Conservation (phyloP, 92 coral and sea anemone genomes). For the Porites cylindrica region DNA sequence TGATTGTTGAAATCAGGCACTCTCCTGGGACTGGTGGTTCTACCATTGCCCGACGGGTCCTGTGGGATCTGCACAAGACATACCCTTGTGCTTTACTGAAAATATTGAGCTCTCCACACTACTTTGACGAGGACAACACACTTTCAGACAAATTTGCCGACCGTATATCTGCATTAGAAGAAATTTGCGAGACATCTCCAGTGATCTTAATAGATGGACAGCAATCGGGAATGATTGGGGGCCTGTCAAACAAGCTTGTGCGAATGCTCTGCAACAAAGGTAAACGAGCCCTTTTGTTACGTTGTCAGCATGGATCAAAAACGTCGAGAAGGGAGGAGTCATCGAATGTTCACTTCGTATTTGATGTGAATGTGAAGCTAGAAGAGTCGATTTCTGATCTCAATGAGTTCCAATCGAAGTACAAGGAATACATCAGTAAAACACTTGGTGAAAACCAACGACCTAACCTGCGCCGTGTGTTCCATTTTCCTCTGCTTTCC, state of each 20-base stretch:
- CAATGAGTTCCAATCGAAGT: constrained; percentile 77
- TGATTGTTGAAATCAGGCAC: constrained; percentile 82
- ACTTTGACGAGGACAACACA: constrained; percentile 69
- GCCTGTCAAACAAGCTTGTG: constrained; percentile 70
- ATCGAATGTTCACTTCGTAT: constrained; percentile 67
- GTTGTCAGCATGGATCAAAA: constrained; percentile 75
- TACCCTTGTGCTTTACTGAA: constrained; percentile 83
- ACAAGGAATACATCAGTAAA: constrained; percentile 65
- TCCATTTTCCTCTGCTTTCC: constrained; percentile 94
- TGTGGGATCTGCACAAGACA: constrained; percentile 87
- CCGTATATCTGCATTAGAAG: constrained; percentile 73
- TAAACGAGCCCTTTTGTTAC: constrained; percentile 68
- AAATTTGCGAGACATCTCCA: constrained; percentile 75
- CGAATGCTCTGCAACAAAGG: constrained; percentile 76
- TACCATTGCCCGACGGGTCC: constrained; percentile 86
- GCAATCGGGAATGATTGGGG: constrained; percentile 69
- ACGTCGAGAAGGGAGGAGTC: constrained; percentile 31
- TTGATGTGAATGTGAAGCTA: constrained; percentile 75
- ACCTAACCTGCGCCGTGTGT: constrained; percentile 77
- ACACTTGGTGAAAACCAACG: not conserved
- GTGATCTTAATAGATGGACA: constrained; percentile 84
- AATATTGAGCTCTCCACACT: constrained; percentile 46
- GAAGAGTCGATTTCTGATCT: constrained; percentile 83
- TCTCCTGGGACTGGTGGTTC: constrained; percentile 93
- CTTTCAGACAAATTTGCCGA: constrained; percentile 68